Conservation (phyloP, 1,140 invertebrate species). For the Asobara japonica region DNA sequence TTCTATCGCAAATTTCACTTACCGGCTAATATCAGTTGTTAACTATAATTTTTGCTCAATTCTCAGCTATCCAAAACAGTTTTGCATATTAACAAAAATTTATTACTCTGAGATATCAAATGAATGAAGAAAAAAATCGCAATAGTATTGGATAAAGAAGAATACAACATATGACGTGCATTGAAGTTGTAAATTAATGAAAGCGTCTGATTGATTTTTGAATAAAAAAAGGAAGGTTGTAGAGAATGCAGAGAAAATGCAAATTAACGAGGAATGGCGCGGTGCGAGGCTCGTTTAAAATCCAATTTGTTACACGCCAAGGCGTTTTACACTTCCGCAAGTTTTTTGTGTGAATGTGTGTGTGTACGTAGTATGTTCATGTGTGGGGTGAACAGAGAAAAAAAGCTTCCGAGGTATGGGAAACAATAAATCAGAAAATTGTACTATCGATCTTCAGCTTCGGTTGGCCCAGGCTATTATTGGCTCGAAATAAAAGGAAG, state of each 20-base stretch:
- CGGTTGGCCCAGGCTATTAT: conserved; percentile 46
- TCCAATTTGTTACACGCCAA: conserved; percentile 25
- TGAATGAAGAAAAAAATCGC: no score
- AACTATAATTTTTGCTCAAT: background rate
- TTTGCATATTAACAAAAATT: no score
- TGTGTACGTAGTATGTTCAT: background rate
- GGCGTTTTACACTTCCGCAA: conserved; percentile 12
- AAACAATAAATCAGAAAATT: conserved; percentile 50
- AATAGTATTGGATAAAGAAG: no score
- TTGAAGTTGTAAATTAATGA: background rate
- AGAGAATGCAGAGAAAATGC: background rate
- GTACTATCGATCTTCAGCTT: conserved; percentile 48
- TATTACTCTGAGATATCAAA: no score
- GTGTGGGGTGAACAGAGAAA: background rate
- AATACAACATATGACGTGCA: no score
- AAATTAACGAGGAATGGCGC: conserved; percentile 6
- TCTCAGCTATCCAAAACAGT: no score
- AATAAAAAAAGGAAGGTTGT: background rate
- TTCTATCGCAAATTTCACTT: conserved; percentile 13
- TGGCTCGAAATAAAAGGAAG: conserved; percentile 52
- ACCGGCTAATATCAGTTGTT: background rate
- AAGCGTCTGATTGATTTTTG: conserved; percentile 9
- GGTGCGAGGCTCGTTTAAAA: conserved; percentile 17
- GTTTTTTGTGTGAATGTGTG: no score
- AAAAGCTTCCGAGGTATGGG: background rate